phyloP scores from a whole-genome alignment of 1,140 invertebrate species.

The Drosophila pseudoobscura region DNA sequence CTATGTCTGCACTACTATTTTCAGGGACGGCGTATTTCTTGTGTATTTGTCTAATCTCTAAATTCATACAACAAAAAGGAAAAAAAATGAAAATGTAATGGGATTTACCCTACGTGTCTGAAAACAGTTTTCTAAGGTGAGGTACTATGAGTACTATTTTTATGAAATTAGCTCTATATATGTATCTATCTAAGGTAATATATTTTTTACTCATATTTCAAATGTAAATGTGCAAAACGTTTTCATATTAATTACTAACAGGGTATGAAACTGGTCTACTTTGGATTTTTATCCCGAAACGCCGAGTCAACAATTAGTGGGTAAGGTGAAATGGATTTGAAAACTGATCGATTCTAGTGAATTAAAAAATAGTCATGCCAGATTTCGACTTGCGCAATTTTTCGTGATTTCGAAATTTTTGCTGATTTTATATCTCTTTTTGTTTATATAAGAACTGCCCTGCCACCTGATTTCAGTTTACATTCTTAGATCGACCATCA shows the following conservation, averaged over 20 bases:
- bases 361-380: constrained; percentile 19
- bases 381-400: constrained; percentile 43
- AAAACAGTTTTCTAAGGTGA: too few species aligned
- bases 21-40: too few species aligned
- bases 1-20: too few species aligned
- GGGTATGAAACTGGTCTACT: constrained; percentile 5
- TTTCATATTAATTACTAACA: neutral
- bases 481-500: constrained; percentile 6
- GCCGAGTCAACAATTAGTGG: constrained; percentile 11
- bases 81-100: too few species aligned
- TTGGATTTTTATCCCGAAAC: neutral
- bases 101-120: too few species aligned
- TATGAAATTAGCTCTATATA: too few species aligned
- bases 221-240: too few species aligned
- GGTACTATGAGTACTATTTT: too few species aligned
- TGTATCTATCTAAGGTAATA: too few species aligned
- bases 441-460: constrained; percentile 49
- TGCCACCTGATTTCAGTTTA: constrained; percentile 22
- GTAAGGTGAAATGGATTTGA: constrained; percentile 1
- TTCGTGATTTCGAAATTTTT: constrained; percentile 27
- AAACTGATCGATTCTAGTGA: constrained; percentile 37
- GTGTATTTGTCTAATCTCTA: too few species aligned
- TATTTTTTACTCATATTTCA: too few species aligned
- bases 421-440: constrained; percentile 45
- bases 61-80: too few species aligned